Evolutionary conservation across 2,797 vertebrate genomes (phyloP).

Genomic region (Adelosebastes latens): DNA sequence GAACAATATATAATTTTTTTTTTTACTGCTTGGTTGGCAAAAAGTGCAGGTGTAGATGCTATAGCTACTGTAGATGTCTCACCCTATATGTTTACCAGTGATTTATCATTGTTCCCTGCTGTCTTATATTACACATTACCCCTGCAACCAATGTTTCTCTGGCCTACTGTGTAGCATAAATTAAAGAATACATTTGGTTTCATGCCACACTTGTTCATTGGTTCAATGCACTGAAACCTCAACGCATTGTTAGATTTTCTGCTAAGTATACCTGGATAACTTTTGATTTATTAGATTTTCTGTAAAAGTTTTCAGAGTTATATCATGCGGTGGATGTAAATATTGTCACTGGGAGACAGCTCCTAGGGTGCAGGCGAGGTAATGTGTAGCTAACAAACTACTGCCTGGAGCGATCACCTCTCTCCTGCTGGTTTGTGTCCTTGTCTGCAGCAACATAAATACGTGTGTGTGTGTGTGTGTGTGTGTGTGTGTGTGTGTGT

Average conservation of each 20-base stretch:
- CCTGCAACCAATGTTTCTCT: constrained; percentile 34
- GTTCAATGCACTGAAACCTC: background rate
- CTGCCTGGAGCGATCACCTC: constrained; percentile 64
- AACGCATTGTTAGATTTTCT: constrained; percentile 5
- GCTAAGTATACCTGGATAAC: constrained; percentile 10
- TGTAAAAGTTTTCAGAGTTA: constrained; percentile 35
- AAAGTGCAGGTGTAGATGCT: constrained; percentile 40
- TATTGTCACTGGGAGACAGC: constrained; percentile 52
- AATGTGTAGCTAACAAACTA: constrained; percentile 66
- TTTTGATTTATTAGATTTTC: constrained; percentile 17
- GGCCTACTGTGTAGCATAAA: constrained; percentile 33
- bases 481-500: constrained; percentile 9
- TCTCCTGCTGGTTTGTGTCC: constrained; percentile 68
- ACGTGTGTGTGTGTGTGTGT: constrained; percentile 2
- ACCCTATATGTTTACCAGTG: constrained; percentile 37
- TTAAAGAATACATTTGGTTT: constrained; percentile 29
- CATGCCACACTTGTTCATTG: constrained; percentile 2
- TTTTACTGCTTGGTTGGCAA: constrained; percentile 39
- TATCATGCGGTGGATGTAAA: constrained; percentile 50
- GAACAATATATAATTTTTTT: background rate
- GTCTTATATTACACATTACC: constrained; percentile 51
- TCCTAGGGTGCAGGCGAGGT: constrained; percentile 47
- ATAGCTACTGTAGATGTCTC: constrained; percentile 23
- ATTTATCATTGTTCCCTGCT: constrained; percentile 56
- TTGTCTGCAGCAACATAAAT: constrained; percentile 56